Evolutionary conservation across 2,888 invertebrate genomes (phyloP).

Genomic region (Scaptomyza reducta): DNA sequence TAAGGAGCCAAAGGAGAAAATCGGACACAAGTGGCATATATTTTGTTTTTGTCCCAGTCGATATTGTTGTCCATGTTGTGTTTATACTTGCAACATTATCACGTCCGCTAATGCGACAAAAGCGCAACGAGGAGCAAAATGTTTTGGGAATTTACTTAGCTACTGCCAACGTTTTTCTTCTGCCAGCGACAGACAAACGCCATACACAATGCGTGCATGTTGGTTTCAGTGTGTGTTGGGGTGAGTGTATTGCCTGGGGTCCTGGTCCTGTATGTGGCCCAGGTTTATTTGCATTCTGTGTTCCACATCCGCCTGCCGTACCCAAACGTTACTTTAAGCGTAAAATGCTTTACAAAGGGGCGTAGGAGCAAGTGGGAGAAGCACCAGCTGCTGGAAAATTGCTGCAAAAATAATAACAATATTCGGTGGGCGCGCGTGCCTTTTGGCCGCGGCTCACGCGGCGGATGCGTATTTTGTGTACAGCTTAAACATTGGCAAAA

Average conservation of each 20-base stretch:
- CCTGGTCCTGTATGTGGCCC: constrained; percentile 28
- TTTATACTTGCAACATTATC: constrained; percentile 54
- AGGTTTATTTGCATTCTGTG: constrained; percentile 72
- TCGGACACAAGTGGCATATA: constrained; percentile 16
- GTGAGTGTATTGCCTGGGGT: constrained; percentile 10
- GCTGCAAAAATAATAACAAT: constrained; percentile 65
- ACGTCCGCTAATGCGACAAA: constrained; percentile 80
- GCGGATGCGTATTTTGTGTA: constrained; percentile 51
- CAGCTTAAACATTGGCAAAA: constrained; percentile 53
- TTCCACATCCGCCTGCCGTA: constrained; percentile 66
- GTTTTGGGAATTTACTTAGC: constrained; percentile 74
- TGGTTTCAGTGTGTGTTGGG: not conserved
- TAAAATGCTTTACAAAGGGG: constrained; percentile 57
- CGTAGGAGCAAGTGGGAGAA: not conserved
- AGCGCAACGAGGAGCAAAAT: constrained; percentile 75
- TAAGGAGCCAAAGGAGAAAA: constrained; percentile 13
- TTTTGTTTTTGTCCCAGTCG: constrained; percentile 4
- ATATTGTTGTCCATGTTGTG: constrained; percentile 31
- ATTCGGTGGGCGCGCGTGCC: constrained; percentile 68
- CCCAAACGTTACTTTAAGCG: constrained; percentile 71
- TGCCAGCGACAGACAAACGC: constrained; percentile 36
- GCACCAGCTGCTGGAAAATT: constrained; percentile 18
- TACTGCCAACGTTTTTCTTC: constrained; percentile 24
- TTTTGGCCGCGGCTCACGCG: constrained; percentile 49
- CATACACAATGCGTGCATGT: constrained; percentile 7